Evolutionary conservation across 2,113 vertebrate genomes (phyloP).

Genomic region (Sialia sialis): DNA sequence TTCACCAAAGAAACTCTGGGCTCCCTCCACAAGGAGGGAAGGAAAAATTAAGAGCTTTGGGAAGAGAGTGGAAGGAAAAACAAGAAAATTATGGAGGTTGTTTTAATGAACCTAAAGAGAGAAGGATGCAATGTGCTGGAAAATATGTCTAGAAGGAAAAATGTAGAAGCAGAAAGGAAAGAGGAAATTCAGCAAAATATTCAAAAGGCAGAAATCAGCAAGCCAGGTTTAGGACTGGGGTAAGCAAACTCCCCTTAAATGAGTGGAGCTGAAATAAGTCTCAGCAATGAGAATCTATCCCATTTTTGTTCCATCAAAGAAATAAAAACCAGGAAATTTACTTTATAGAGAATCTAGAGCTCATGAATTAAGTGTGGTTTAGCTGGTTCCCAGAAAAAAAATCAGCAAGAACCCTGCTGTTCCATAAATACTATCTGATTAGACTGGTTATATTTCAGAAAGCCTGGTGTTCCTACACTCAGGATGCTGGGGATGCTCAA

Average conservation of each 20-base stretch:
- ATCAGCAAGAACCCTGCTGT: neutral
- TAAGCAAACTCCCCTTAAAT: neutral
- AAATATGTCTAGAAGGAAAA: constrained; percentile 21
- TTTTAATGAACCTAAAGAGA: neutral
- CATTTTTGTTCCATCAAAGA: neutral
- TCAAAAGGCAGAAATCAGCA: neutral
- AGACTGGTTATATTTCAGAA: neutral
- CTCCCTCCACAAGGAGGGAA: neutral
- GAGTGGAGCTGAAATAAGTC: neutral
- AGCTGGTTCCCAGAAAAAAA: neutral
- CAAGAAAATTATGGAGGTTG: neutral
- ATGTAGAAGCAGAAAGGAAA: constrained; percentile 17
- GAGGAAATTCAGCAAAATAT: neutral
- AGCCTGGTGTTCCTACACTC: neutral
- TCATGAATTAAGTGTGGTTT: neutral
- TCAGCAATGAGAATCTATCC: neutral
- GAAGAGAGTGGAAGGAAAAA: neutral
- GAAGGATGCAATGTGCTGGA: neutral
- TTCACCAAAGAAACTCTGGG: neutral
- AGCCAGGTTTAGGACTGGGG: neutral
- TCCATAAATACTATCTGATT: neutral
- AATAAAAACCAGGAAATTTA: neutral
- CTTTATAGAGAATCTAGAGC: neutral
- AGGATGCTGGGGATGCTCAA: neutral
- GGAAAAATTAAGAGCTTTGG: neutral